Base-by-base conservation (phyloP, 2,797 vertebrate genomes). In the Tapirus indicus region DNA sequence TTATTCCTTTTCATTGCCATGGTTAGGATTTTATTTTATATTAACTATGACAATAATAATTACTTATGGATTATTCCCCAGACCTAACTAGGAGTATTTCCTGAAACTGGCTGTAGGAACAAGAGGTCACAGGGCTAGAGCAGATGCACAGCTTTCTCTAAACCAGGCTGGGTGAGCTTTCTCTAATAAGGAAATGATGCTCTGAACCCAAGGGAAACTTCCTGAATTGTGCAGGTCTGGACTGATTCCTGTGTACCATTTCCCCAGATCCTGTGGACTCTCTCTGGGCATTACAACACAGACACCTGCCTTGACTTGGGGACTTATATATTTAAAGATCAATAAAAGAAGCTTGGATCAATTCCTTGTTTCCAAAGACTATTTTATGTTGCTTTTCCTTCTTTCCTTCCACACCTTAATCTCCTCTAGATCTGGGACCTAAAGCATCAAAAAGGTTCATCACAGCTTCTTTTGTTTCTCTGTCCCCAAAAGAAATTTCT, bases 201-300 rank as follows among this genome's bases (percentile, higher is more conserved):
- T 89, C 25, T 44, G 21, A 93, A 62, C 16, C 32, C 27, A 35
- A 68, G 14, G 1, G 29, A 88, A 60, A 74, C 12, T 60, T 75
- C 2, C 9, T 54, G 20, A 75, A 38, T 7, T 69, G 92, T 27
- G 20, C 18, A 77, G 52, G 7, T 21, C 29, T 38, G 52, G 25
- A 44, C 58, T 6, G 1, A 35, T 58, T 71, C 44, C 32, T 71
- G 2, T 20, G n/a, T n/a, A 41, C 8, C 20, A 23, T 60, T 38
- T 75, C 10, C 11, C 38, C 10, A 13, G 7, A 4, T 68, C n/a
- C 27, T 72, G 14, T 5, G 64, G 41, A 16, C 25, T 16, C 4
- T n/a, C 11, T 52, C 2, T 13, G 2, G 68, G 1, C 0, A 12
- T 66, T 74, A 11, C 29, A 18, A 32, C 17, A 52, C 1, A n/a